Conservation (phyloP, 2,888 invertebrate genomes). For the Augiades crinisus region DNA sequence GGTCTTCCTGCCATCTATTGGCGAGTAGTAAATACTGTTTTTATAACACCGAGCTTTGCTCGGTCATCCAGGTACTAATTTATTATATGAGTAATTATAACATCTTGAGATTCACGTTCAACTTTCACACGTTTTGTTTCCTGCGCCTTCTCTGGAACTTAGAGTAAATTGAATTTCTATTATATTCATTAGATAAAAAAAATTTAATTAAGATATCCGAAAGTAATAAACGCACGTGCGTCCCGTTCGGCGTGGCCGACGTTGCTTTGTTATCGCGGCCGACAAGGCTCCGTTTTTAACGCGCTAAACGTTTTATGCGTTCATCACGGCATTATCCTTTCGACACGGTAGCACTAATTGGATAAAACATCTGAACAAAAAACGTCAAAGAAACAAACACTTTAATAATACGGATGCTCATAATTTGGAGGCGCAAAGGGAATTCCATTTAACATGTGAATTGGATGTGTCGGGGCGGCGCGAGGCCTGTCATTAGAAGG, state of each 20-base stretch:
- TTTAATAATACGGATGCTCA: slow-evolving; percentile 70
- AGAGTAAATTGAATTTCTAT: too few species aligned
- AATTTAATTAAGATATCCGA: slow-evolving; percentile 22
- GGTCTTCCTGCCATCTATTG: too few species aligned
- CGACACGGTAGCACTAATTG: slow-evolving; percentile 82
- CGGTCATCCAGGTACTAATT: too few species aligned
- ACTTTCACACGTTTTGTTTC: too few species aligned
- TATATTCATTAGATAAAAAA: slow-evolving; percentile 18
- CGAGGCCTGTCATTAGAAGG: slow-evolving; percentile 60
- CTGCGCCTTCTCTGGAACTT: too few species aligned
- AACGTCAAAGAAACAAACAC: slow-evolving; percentile 76
- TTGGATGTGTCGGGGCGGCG: slow-evolving; percentile 63
- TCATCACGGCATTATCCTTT: slow-evolving; percentile 78
- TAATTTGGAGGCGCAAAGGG: slow-evolving; percentile 74
- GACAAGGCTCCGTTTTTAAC: slow-evolving; percentile 68
- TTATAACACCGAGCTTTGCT: too few species aligned
- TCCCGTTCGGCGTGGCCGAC: slow-evolving; percentile 28
- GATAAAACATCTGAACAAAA: slow-evolving; percentile 72
- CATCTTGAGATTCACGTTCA: too few species aligned
- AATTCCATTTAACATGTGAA: slow-evolving; percentile 80
- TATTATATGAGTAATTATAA: too few species aligned
- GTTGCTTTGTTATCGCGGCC: slow-evolving; percentile 41
- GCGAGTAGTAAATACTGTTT: too few species aligned
- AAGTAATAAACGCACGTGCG: slow-evolving; percentile 21
- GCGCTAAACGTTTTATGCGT: slow-evolving; percentile 69